A percentile compares a stretch with the other conserved stretches of the same genome.
Conservation (phyloP, 2,797 vertebrate genomes). For the Enteromius fasciolatus region DNA sequence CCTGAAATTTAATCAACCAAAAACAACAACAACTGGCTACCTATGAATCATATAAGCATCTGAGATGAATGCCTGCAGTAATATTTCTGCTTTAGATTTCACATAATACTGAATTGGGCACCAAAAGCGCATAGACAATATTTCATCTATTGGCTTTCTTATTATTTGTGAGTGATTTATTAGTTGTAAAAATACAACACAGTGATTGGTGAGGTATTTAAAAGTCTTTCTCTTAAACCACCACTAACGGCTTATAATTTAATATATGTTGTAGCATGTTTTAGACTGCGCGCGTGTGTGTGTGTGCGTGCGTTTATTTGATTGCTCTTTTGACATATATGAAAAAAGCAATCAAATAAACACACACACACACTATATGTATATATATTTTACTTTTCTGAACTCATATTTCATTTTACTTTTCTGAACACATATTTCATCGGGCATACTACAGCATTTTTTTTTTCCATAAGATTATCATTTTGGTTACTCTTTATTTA, state of each 20-base stretch:
- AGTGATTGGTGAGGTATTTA: background rate
- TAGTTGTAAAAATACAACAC: background rate
- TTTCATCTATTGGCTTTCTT: background rate
- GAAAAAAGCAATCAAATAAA: too few species aligned
- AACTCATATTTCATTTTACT: too few species aligned
- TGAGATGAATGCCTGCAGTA: background rate
- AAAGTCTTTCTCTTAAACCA: background rate
- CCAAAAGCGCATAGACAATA: background rate
- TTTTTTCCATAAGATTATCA: too few species aligned
- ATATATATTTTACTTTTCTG: too few species aligned
- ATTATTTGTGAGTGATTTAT: slow-evolving; percentile 9
- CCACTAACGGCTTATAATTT: background rate
- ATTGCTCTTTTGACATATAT: too few species aligned
- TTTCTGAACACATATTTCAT: too few species aligned
- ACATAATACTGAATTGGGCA: background rate
- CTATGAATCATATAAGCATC: slow-evolving; percentile 15
- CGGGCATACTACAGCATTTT: too few species aligned
- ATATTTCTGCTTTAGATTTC: slow-evolving; percentile 5
- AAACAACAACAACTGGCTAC: slow-evolving; percentile 36
- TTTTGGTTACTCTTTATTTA: background rate
- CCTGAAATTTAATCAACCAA: slow-evolving; percentile 33
- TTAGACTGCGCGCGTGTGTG: background rate
- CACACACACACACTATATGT: too few species aligned
- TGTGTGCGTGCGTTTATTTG: too few species aligned
- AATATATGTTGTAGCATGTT: background rate